Percentiles rank a stretch among this genome's conserved stretches.
Conservation (phyloP, 1,140 invertebrate genomes). For the Asobara japonica region DNA sequence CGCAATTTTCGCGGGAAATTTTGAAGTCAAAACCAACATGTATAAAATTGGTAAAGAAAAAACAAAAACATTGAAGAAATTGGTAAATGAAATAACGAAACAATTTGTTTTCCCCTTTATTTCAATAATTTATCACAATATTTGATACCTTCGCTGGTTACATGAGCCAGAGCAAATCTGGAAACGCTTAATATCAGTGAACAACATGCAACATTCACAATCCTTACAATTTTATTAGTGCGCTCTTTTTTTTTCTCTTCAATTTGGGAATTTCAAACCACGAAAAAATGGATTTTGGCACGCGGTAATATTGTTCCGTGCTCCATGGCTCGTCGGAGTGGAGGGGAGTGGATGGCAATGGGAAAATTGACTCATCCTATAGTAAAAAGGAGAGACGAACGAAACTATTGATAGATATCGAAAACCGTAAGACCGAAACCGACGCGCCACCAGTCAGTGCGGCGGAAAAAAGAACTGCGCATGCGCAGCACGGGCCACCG, state of each 20-base stretch:
- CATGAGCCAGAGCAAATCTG: neutral
- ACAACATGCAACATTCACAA: neutral
- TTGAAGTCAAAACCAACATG: too few species aligned
- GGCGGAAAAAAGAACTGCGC: too few species aligned
- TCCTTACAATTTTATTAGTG: neutral
- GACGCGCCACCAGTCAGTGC: too few species aligned
- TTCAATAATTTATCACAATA: constrained; percentile 10
- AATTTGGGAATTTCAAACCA: neutral
- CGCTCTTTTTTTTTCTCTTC: neutral
- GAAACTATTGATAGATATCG: too few species aligned
- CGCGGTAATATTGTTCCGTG: neutral
- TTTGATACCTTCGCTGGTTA: neutral
- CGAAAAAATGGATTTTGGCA: neutral
- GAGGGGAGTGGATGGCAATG: neutral
- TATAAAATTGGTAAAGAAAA: too few species aligned
- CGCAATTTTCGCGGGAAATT: too few species aligned
- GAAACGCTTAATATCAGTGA: constrained; percentile 1
- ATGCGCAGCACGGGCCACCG: too few species aligned
- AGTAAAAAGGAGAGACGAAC: neutral
- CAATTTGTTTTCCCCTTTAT: neutral
- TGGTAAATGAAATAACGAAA: too few species aligned
- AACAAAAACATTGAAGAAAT: too few species aligned
- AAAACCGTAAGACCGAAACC: too few species aligned
- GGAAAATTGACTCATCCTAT: neutral
- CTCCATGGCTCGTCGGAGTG: neutral